A percentile compares a stretch with the other conserved stretches of the same genome.
Conservation (phyloP, 2,888 invertebrate genomes). For the Osmoderma eremita region DNA sequence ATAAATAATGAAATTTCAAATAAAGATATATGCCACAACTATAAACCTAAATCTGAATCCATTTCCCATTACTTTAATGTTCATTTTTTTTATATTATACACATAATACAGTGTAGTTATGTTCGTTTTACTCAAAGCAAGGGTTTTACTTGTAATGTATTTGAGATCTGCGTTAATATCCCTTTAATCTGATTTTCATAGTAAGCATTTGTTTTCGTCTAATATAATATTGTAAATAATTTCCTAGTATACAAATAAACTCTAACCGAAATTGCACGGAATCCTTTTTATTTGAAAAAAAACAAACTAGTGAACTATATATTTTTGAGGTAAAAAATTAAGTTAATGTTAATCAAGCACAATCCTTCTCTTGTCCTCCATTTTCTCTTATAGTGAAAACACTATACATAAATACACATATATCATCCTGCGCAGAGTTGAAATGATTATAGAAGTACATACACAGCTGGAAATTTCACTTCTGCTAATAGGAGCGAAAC, state of each 20-base stretch:
- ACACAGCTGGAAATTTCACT: too few relatives aligned
- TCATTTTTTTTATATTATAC: conserved; percentile 20
- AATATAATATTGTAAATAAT: conserved; percentile 13
- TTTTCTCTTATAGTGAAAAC: too few relatives aligned
- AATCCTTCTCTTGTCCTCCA: too few relatives aligned
- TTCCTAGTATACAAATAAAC: conserved; percentile 26
- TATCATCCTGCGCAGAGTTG: too few relatives aligned
- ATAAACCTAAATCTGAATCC: background rate
- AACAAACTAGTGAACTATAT: too few relatives aligned
- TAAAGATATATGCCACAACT: conserved; percentile 14
- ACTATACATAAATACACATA: too few relatives aligned
- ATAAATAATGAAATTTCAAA: conserved; percentile 10
- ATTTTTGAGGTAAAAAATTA: too few relatives aligned
- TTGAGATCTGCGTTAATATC: background rate
- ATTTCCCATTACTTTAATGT: background rate
- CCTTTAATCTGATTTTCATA: background rate
- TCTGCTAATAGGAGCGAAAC: too few relatives aligned
- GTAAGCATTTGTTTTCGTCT: conserved; percentile 1
- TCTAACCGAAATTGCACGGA: background rate
- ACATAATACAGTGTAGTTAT: background rate
- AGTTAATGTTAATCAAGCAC: too few relatives aligned
- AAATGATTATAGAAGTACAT: too few relatives aligned
- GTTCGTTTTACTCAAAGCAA: background rate
- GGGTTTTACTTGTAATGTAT: too few relatives aligned
- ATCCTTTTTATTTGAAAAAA: too few relatives aligned